Evolutionary conservation across 2,797 vertebrate species (phyloP).

Genomic region (Psittacula derbiana): DNA sequence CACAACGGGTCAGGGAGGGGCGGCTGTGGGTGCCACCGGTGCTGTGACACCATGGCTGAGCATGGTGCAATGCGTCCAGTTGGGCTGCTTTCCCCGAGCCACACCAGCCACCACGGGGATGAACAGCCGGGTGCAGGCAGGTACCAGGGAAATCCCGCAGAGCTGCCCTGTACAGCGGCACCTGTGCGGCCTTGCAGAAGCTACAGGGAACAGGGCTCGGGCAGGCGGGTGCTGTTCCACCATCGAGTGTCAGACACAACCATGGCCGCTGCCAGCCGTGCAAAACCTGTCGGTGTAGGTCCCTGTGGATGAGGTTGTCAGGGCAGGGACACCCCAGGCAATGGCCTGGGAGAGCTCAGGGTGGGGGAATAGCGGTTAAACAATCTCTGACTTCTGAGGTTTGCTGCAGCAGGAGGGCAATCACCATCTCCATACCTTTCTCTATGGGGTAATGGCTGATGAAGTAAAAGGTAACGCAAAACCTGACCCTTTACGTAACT

Average conservation of each 20-base stretch:
- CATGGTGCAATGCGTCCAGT: accelerated
- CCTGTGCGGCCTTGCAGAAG: accelerated
- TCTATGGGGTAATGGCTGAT: not conserved
- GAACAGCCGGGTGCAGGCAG: accelerated
- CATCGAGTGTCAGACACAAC: accelerated
- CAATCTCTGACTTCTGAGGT: not conserved
- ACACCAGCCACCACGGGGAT: accelerated
- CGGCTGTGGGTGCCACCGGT: accelerated
- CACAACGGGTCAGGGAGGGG: not conserved
- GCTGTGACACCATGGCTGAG: accelerated
- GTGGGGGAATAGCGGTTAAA: not conserved
- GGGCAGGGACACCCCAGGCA: not conserved
- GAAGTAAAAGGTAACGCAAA: not conserved
- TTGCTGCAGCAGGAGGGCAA: not conserved
- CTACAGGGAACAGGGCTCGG: accelerated
- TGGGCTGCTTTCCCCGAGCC: accelerated
- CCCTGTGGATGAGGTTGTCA: accelerated
- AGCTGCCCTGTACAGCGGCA: accelerated
- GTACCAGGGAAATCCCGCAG: not conserved
- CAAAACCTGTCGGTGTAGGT: accelerated
- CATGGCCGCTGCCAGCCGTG: accelerated
- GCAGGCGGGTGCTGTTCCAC: accelerated
- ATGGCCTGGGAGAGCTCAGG: no score
- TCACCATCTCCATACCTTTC: not conserved
- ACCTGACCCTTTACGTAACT: not conserved